Base-by-base conservation (phyloP, 1,140 invertebrate genomes). In the Megathymus violae region DNA sequence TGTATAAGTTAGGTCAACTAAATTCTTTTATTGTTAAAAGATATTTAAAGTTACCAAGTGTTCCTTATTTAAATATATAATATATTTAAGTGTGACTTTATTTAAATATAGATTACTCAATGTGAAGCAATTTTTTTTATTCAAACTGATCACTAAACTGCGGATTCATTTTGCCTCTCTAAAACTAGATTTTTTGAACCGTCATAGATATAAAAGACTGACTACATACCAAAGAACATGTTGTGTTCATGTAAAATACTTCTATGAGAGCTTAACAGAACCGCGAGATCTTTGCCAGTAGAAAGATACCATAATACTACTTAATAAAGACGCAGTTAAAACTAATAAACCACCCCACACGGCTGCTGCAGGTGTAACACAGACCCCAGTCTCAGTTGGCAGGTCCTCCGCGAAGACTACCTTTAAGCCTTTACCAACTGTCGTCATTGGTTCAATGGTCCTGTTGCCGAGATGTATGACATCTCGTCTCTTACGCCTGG, bases 391-490 rank as follows among this genome's bases (percentile, higher is more conserved):
- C 4, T 85, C 78, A 11, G 78, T 72, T 3, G 83, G 81, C 31
- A 95, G 76, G 69, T 95, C 94, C 64, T 95, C 94, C 7, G 94
- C 93, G 74, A 95, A 92, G n/a, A 95, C 93, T 0, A 95, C 94
- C 64, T 92, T 92, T 51, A 95, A 91, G 14, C 93, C 92, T 69
- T 94, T 94, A 14, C 91, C 92, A 56, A 95, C 92, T 19, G 92
- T 92, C 0, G 94, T 89, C 0, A 93, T 91, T 34, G 94, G 93
- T 11, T 91, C 91, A 11, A 92, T 56, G 6, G 92, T 93, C 56
- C 76, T 85, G 67, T 93, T 93, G 7, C 84, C 84, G 7, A 78
- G 46, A 14, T 89, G 81, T 16, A 93, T 59, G 50, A 92, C 62
- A 84, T 89, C 73, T 78, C 93, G 73, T 63, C 93, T 91, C 54